Percentiles rank a stretch among this genome's conserved stretches.
phyloP scores from a whole-genome alignment of 2,113 vertebrate species.

The Salvator merianae region DNA sequence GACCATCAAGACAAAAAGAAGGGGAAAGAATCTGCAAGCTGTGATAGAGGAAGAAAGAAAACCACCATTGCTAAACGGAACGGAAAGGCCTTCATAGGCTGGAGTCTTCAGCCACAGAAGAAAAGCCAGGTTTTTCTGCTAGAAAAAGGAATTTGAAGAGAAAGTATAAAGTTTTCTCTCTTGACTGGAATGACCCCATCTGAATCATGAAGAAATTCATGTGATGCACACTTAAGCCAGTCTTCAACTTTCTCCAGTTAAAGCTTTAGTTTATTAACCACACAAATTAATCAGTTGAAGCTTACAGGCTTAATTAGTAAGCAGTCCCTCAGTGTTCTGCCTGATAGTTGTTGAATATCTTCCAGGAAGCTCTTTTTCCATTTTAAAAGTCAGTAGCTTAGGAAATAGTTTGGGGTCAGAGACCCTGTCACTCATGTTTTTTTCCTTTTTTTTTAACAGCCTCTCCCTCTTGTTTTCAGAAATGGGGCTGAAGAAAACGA shows the following conservation, averaged over 20 bases:
- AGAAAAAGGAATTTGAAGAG: too few species aligned
- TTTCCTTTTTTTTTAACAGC: not conserved
- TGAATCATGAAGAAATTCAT: too few species aligned
- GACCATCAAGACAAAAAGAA: too few species aligned
- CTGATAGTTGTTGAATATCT: not conserved
- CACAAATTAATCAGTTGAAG: conserved; percentile 23
- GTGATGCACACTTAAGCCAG: too few species aligned
- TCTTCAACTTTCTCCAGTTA: conserved; percentile 28
- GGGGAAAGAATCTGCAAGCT: too few species aligned
- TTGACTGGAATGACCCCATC: too few species aligned
- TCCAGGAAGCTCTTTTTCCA: not conserved
- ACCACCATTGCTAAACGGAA: too few species aligned
- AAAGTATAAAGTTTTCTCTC: too few species aligned
- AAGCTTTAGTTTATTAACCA: conserved; percentile 23
- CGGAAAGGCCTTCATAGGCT: too few species aligned
- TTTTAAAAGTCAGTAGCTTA: not conserved
- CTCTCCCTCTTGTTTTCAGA: not conserved
- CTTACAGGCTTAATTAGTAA: conserved; percentile 10
- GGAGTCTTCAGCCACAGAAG: too few species aligned
- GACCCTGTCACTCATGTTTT: not conserved
- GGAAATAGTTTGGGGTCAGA: not conserved
- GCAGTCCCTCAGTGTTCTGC: not conserved
- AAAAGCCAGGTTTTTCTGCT: too few species aligned
- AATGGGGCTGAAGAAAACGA: not conserved
- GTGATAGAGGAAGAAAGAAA: too few species aligned